A percentile compares a stretch with the other conserved stretches of the same genome.
Conservation (phyloP, 1,140 invertebrate genomes). For the Pachyrhynchus sulphureomaculatus region DNA sequence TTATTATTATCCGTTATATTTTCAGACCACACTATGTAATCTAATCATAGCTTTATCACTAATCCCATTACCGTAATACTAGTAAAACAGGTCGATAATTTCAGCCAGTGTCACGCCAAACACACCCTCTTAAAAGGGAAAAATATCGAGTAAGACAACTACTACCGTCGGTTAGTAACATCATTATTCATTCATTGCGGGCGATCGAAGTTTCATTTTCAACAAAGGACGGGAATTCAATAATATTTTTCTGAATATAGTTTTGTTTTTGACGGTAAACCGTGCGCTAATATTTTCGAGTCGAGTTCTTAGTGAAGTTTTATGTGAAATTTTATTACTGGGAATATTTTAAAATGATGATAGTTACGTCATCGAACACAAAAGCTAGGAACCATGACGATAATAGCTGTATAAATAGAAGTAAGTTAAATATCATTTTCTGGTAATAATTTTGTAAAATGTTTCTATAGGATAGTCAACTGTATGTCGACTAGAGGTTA, state of each 20-base stretch:
- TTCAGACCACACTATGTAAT: too few species aligned
- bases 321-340: too few species aligned
- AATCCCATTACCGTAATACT: too few species aligned
- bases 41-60: too few species aligned
- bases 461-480: too few species aligned
- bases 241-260: slow-evolving; percentile 4
- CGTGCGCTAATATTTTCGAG: neutral
- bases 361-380: slow-evolving; percentile 19
- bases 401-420: neutral
- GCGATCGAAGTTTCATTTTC: slow-evolving; percentile 18
- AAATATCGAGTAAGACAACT: slow-evolving; percentile 27
- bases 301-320: too few species aligned
- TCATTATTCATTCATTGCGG: slow-evolving; percentile 28
- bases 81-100: too few species aligned
- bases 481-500: too few species aligned
- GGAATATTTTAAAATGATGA: slow-evolving; percentile 13
- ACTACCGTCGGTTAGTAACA: slow-evolving; percentile 15
- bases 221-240: neutral
- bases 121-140: slow-evolving; percentile 16
- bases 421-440: too few species aligned
- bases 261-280: slow-evolving; percentile 7
- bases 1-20: too few species aligned
- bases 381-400: slow-evolving; percentile 6
- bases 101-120: neutral
- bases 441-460: too few species aligned